Base-by-base conservation (phyloP, 2,797 vertebrate species). In the Gymnoscopelus braueri region DNA sequence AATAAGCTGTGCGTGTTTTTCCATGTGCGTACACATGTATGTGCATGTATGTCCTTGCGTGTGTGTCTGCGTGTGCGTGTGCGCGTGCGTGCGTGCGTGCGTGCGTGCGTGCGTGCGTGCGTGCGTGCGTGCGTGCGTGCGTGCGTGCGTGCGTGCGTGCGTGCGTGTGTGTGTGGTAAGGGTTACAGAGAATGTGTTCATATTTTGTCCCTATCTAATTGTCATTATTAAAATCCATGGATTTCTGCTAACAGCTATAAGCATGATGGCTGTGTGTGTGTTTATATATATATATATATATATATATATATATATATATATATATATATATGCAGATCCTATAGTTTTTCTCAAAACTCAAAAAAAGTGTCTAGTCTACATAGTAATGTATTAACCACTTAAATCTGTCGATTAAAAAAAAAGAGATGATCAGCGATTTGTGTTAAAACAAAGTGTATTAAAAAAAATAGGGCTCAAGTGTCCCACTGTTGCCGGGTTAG, bases 241-340 rank as follows among this genome's bases (percentile, higher is more conserved):
- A 62, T 48, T 74, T 60, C 60, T 47, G 55, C 69, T 15, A 72
- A 14, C 74, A 75, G 80, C 77, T 77, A 48, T 69, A 32, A 63
- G 83, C 84, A 72, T 82, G 86, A 63, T 72, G 69, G 76, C 79
- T 88, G 82, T 63, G 48, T 60, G 39, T 65, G 24, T 53, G 51
- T 11, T 13, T 54, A 1, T 52, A 11, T 14, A 52, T 52, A 52
- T 11, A 11, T 52, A 11, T 14, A 52, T 23, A 54, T n/a, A 54
- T 54, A 7, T 54, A 54, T 57, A 4, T 11, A 23, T 10, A 55
- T 26, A 2, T 19, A 19, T 19, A 19, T 19, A 19, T 19, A 19
- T 19, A 19, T 19, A 19, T 19, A 19, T 19, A 19, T 19, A 19
- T 19, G 32, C 35, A 39, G 35, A 44, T 44, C 39, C 39, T 44